Evolutionary conservation across 2,113 vertebrate species (phyloP), one percentile per base, ranked within the genome.

Genomic region (Lasiurus borealis): DNA sequence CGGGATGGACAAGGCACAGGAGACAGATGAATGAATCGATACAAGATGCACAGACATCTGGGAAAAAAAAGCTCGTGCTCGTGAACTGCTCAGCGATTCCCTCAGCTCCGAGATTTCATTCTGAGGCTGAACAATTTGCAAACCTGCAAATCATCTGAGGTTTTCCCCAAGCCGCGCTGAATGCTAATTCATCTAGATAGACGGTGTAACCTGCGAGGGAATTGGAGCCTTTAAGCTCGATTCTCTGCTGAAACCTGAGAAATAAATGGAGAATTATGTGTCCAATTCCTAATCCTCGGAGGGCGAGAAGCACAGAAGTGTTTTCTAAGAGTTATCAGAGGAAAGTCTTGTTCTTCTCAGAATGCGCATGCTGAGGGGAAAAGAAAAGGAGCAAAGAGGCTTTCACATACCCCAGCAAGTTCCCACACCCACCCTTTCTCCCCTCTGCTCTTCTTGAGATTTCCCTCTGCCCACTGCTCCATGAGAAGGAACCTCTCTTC

Each of bases 81-180:
- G 25, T 71, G 84, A 88, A 80, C 80, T 77, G 71, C 73, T 94
- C 54, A 96, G 84, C 54, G 86, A 93, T 87, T 96, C 96, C 78
- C 75, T 96, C 59, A 68, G 86, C 52, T 40, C 46, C 72, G 85
- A 96, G 69, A 88, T 97, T 97, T 96, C 92, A 96, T 95, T 93
- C 88, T 27, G 54, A 76, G 62, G 77, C 73, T 78, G 92, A 96
- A 92, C 82, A 96, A 96, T 95, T 95, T 96, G 90, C 90, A 97
- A 95, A 95, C 57, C 77, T 97, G 85, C 88, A 95, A 95, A 96
- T 96, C 95, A 95, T 90, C 73, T 92, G 90, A 95, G 95, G 94
- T 92, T 90, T 92, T 21, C 80, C 92, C 69, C 72, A 92, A 90
- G 64, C 94, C 73, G 12, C 86, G 86, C 5, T 85, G 92, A 96